Evolutionary conservation across 2,888 invertebrate genomes (phyloP).

Genomic region (Drosophila hawaiiensis): DNA sequence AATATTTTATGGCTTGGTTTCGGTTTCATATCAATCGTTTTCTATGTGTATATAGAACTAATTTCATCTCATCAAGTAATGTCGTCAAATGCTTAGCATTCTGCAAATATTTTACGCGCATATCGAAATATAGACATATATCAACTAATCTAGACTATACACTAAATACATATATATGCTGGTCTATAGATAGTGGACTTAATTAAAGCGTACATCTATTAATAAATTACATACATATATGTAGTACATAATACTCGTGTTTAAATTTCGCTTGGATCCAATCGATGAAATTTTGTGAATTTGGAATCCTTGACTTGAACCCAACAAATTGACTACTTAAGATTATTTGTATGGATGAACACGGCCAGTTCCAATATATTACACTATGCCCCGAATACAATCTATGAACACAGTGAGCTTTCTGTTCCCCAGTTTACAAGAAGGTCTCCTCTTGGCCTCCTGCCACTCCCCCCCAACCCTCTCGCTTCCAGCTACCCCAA

Average conservation of each 20-base stretch:
- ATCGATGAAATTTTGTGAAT: conserved; percentile 21
- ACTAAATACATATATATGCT: conserved; percentile 29
- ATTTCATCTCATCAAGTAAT: conserved; percentile 11
- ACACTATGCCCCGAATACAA: conserved; percentile 46
- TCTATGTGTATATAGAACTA: conserved; percentile 30
- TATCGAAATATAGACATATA: conserved; percentile 62
- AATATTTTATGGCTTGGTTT: conserved; percentile 74
- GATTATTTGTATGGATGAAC: conserved; percentile 42
- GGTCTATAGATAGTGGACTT: conserved; percentile 40
- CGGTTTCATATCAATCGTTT: conserved; percentile 39
- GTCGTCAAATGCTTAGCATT: conserved; percentile 72
- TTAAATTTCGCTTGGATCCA: conserved; percentile 15
- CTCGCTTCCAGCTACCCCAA: conserved; percentile 43
- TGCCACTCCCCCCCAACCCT: not conserved
- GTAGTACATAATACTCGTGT: conserved; percentile 51
- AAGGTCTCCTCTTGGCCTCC: conserved; percentile 69
- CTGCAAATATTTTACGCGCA: conserved; percentile 46
- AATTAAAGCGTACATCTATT: conserved; percentile 45
- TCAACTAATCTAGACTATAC: conserved; percentile 44
- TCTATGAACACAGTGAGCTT: conserved; percentile 80
- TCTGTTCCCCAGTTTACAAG: conserved; percentile 66
- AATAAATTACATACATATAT: conserved; percentile 55
- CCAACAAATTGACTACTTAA: conserved; percentile 80
- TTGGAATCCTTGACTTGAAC: conserved; percentile 32
- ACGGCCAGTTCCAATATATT: conserved; percentile 29